Evolutionary conservation across 2,888 invertebrate species (phyloP), one percentile per base, ranked within the genome.

Genomic region (Morpho helenor): DNA sequence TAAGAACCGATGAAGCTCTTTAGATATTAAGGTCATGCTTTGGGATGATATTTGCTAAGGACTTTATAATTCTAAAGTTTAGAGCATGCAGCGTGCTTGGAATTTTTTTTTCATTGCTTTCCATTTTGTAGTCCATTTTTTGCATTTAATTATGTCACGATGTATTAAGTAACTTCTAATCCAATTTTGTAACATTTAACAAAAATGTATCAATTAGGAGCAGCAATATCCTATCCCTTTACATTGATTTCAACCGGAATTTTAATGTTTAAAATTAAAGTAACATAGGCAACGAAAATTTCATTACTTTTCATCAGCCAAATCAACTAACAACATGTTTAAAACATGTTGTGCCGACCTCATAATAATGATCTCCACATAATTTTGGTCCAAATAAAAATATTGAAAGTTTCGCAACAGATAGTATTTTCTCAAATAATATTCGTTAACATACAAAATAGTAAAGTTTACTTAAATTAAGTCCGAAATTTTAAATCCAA

Each of bases 11-110:
- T 45, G 7, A 45, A n/a, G 44, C 41, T 49, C 46, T 43, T 55
- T 22, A 57, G 51, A 57, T 54, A 39, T 50, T 47, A 23, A 57
- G 9, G 49, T 7, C 62, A 62, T 62, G 62, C 62, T 46, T 55
- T 40, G 45, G 41, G 44, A 10, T 43, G 39, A 44, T 39, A 49
- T 54, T 49, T 2, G 10, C 22, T 42, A 48, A 7, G 43, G 49
- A n/a, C 16, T 49, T 43, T 39, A 7, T 31, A 51, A 16, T 49
- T 64, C 56, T 49, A 61, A 50, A 52, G 31, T 47, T 53, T 60
- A 64, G 63, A 55, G 57, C 85, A 85, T 86, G 84, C 84, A 73
- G 71, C 86, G 80, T 84, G 84, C 85, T 77, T 70, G 72, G 72
- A 71, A 68, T 56, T 60, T 46, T 62, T 62, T 65, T 65, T 68